Conservation (phyloP, 2,113 vertebrate genomes). For the Illadopsis cleaveri region DNA sequence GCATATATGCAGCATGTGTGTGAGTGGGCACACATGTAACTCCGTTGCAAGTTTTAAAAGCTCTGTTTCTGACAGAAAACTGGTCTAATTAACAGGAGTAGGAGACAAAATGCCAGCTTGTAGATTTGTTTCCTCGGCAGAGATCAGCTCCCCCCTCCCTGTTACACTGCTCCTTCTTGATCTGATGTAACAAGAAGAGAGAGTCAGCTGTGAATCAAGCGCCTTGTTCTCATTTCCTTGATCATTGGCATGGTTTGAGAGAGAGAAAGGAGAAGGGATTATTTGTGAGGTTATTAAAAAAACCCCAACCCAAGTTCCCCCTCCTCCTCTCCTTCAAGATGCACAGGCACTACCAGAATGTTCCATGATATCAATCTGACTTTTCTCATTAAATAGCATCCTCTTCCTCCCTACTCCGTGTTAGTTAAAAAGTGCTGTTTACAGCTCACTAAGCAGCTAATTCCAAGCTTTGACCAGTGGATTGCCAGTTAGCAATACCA, state of each 20-base stretch:
- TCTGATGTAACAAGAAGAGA: conserved; percentile 60
- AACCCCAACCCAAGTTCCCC: not conserved
- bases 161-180: conserved; percentile 47
- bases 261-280: conserved; percentile 48
- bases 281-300: conserved; percentile 57
- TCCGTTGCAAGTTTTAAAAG: not conserved
- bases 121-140: conserved; percentile 46
- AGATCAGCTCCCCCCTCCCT: not conserved
- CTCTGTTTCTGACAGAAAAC: conserved; percentile 25
- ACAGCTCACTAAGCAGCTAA: conserved; percentile 44
- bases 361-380: conserved; percentile 27
- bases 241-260: conserved; percentile 65
- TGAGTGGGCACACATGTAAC: not conserved
- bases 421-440: conserved; percentile 47
- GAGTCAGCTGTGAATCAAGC: conserved; percentile 66
- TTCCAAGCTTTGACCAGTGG: not conserved
- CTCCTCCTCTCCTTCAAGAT: conserved; percentile 2
- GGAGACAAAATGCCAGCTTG: conserved; percentile 49
- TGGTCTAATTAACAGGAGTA: conserved; percentile 25
- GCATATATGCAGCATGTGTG: not conserved
- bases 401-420: not conserved
- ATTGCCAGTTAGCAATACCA: conserved; percentile 27
- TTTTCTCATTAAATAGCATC: conserved; percentile 22
- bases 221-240: conserved; percentile 67
- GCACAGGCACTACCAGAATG: conserved; percentile 23